A percentile compares a stretch with the other conserved stretches of the same genome.
Evolutionary conservation across 2,888 invertebrate species (phyloP).

Genomic region (Girardia tigrina): DNA sequence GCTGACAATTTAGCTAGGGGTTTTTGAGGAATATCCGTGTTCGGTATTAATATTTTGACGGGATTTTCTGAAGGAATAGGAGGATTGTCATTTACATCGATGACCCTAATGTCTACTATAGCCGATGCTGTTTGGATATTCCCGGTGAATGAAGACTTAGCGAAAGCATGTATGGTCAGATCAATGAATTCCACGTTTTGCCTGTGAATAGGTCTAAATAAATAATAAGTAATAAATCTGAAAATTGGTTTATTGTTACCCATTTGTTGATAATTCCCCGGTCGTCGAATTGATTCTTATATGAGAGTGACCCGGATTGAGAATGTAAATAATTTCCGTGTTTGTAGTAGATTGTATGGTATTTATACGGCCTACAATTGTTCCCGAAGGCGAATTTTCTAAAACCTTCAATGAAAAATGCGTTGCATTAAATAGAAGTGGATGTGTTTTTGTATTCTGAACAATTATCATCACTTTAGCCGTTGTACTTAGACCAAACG

Average conservation of each 20-base stretch:
- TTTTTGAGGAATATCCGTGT: background rate
- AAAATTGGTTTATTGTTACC: background rate
- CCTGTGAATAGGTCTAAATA: background rate
- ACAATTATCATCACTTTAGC: background rate
- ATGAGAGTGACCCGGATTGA: slow-evolving; percentile 6
- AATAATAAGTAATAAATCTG: too few species aligned
- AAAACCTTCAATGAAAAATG: slow-evolving; percentile 15
- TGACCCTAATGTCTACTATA: background rate
- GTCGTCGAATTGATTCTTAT: background rate
- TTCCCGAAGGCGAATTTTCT: background rate
- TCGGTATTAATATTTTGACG: background rate
- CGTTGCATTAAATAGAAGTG: background rate
- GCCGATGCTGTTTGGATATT: background rate
- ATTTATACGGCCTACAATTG: background rate
- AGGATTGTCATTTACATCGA: slow-evolving; percentile 11
- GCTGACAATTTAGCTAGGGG: background rate
- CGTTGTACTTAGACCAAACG: background rate
- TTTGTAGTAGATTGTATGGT: background rate
- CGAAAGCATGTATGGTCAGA: background rate
- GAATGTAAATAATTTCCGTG: background rate
- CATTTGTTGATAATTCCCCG: background rate
- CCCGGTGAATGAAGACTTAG: background rate
- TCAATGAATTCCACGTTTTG: background rate
- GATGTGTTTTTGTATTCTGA: background rate
- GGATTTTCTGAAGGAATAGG: background rate